These are phyloP conservation scores for Rhamphomyia laevipes DNA, from an alignment of 2,888 invertebrate genomes.

Conservation along the genomic window DNA sequence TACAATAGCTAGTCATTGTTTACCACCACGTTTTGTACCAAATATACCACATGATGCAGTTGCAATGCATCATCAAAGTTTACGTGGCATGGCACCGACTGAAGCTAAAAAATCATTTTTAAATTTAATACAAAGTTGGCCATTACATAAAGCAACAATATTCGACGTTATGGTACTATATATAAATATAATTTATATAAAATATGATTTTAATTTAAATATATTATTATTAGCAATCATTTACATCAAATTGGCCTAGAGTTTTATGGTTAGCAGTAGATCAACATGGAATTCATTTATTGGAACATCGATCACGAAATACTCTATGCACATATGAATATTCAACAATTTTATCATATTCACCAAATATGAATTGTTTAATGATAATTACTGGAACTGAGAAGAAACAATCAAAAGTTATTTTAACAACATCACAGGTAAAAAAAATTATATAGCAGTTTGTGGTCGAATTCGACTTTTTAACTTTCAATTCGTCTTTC, in stretches of 20 bases:
- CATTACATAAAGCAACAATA: slow-evolving; percentile 81
- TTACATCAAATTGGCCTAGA: slow-evolving; percentile 91
- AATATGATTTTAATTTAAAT: neutral
- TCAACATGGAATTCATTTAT: slow-evolving; percentile 78
- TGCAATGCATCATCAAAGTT: slow-evolving; percentile 79
- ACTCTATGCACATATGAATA: slow-evolving; percentile 88
- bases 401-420: slow-evolving; percentile 86
- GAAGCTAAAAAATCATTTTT: slow-evolving; percentile 88
- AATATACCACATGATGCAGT: slow-evolving; percentile 72
- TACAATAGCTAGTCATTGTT: slow-evolving; percentile 63
- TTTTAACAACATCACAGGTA: slow-evolving; percentile 85
- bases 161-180: slow-evolving; percentile 80
- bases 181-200: neutral
- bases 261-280: slow-evolving; percentile 87
- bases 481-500: neutral
- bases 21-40: slow-evolving; percentile 72
- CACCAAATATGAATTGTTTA: slow-evolving; percentile 81
- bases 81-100: slow-evolving; percentile 72
- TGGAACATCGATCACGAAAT: slow-evolving; percentile 78
- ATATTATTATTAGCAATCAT: slow-evolving; percentile 63
- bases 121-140: slow-evolving; percentile 88
- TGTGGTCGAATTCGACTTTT: neutral
- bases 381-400: slow-evolving; percentile 88
- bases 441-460: slow-evolving; percentile 5
- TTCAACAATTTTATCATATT: slow-evolving; percentile 77